Conservation (phyloP, 2,888 invertebrate genomes). For the Drosophila algonquin region DNA sequence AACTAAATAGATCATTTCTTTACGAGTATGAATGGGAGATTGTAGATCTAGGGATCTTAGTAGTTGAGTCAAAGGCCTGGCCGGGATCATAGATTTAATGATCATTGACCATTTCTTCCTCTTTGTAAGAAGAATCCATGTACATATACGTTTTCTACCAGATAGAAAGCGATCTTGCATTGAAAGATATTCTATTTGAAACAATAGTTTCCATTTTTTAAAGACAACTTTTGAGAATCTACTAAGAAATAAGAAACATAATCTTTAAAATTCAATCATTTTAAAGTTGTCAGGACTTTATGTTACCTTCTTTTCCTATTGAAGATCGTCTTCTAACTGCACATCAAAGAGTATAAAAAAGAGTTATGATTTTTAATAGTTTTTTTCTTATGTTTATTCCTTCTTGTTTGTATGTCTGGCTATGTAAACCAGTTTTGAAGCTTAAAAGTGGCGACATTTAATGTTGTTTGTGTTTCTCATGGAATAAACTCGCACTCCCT, state of each 20-base stretch:
- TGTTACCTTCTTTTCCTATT: neutral
- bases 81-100: neutral
- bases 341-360: constrained; percentile 21
- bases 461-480: constrained; percentile 35
- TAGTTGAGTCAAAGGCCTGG: neutral
- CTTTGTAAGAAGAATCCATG: too few species aligned
- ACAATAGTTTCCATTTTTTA: too few species aligned
- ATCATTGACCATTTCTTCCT: too few species aligned
- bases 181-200: too few species aligned
- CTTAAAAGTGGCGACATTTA: constrained; percentile 49
- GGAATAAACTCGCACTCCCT: neutral
- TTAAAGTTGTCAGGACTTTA: too few species aligned
- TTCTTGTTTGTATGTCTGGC: constrained; percentile 22
- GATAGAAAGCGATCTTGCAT: too few species aligned
- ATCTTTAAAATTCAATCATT: too few species aligned
- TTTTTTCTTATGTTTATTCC: neutral
- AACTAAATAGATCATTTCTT: neutral
- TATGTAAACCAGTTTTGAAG: constrained; percentile 45
- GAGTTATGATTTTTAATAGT: constrained; percentile 16
- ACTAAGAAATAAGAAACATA: too few species aligned
- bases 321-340: neutral
- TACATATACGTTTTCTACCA: too few species aligned
- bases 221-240: too few species aligned
- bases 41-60: neutral
- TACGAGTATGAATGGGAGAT: too few species aligned